These are phyloP conservation scores for Pteria penguin DNA, from an alignment of 2,888 invertebrate genomes.

Conservation along the genomic window DNA sequence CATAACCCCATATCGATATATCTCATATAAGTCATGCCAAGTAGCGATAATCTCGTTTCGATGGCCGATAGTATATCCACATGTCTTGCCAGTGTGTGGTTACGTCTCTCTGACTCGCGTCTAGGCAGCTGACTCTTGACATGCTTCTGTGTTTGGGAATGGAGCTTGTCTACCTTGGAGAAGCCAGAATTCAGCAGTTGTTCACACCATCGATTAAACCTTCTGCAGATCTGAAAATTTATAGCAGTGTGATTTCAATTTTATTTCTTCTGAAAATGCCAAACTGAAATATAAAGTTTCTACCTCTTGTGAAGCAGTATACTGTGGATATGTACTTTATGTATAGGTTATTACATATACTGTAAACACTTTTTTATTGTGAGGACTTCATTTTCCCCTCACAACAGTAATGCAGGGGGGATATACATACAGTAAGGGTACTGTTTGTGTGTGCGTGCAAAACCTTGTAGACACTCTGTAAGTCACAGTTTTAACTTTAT, in stretches of 20 bases:
- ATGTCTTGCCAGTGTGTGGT: slow-evolving; percentile 91
- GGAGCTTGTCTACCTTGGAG: slow-evolving; percentile 88
- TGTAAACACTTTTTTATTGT: too few species aligned
- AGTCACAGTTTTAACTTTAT: too few species aligned
- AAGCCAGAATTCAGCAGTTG: slow-evolving; percentile 91
- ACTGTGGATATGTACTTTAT: too few species aligned
- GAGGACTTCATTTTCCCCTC: too few species aligned
- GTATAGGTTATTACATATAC: too few species aligned
- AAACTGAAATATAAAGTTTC: too few species aligned
- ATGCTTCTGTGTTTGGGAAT: slow-evolving; percentile 87
- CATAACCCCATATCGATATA: slow-evolving; percentile 91
- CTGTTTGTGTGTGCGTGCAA: too few species aligned
- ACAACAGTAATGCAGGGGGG: too few species aligned
- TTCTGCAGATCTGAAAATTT: slow-evolving; percentile 86
- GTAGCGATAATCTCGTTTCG: slow-evolving; percentile 93
- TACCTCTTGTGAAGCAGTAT: too few species aligned
- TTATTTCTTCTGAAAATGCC: too few species aligned
- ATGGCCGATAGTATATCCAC: slow-evolving; percentile 93
- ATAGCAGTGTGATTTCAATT: neutral
- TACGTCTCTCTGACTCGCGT: slow-evolving; percentile 92
- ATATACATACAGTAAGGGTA: too few species aligned
- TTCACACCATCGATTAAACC: slow-evolving; percentile 88
- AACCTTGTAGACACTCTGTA: too few species aligned
- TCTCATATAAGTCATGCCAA: slow-evolving; percentile 95
- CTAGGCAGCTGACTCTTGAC: slow-evolving; percentile 91